Conservation (phyloP, 2,888 invertebrate species). For the Athripsodes cinereus region DNA sequence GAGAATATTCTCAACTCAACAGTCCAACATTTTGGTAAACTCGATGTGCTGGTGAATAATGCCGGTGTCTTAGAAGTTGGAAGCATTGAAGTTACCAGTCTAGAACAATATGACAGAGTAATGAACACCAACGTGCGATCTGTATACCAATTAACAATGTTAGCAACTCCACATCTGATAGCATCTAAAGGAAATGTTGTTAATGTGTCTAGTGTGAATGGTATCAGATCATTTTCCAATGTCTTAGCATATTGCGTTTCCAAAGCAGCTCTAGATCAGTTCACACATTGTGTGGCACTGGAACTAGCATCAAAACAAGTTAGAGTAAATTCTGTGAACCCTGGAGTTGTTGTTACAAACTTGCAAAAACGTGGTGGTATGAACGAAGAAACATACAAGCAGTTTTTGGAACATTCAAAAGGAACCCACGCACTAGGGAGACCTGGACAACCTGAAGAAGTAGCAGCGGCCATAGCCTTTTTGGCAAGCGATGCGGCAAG, state of each 20-base stretch:
- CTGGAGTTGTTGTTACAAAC: constrained; percentile 87
- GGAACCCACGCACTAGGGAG: constrained; percentile 89
- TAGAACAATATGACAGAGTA: constrained; percentile 83
- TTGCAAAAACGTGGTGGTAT: constrained; percentile 84
- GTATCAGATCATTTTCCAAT: constrained; percentile 83
- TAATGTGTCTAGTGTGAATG: constrained; percentile 93
- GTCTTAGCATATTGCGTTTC: constrained; percentile 89
- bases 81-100: constrained; percentile 74
- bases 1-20: constrained; percentile 67
- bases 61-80: constrained; percentile 82
- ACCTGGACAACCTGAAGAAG: constrained; percentile 77
- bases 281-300: constrained; percentile 87
- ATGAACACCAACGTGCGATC: constrained; percentile 88
- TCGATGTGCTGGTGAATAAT: constrained; percentile 85
- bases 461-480: constrained; percentile 86
- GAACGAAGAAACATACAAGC: constrained; percentile 70
- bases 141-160: constrained; percentile 74
- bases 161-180: constrained; percentile 81
- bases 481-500: constrained; percentile 83
- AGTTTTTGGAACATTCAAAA: constrained; percentile 78
- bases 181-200: constrained; percentile 86
- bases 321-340: constrained; percentile 87
- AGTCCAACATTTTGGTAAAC: constrained; percentile 63
- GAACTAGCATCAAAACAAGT: constrained; percentile 79
- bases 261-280: constrained; percentile 91